Base-by-base conservation (phyloP, 2,113 vertebrate species). In the Ammodytes dubius region DNA sequence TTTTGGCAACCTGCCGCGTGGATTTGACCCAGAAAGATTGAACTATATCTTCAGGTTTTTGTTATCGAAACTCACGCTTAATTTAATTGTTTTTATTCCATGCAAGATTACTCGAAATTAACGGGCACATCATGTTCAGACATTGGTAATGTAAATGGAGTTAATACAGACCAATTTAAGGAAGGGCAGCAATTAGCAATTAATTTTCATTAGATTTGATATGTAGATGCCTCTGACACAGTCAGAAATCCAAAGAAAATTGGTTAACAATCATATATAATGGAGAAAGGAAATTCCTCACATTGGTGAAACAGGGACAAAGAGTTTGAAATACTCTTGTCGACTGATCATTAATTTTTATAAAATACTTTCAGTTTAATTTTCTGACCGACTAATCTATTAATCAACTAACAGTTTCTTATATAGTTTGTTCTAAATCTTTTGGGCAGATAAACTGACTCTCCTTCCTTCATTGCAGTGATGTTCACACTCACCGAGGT, bases 401-500 rank as follows among this genome's bases (percentile, higher is more conserved):
- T 27, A 27, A 27, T 27, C 27, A 15, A 15, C 6, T 50, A 5
- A 50, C 49, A 5, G 49, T 50, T 50, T 49, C 1, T 17, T 50
- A 19, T 68, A 4, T n/a, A n/a, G 40, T 52, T 52, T 52, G 35
- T n/a, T 68, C 19, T 9, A 7, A 3, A 27, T 37, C 39, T 42
- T 39, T 42, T 19, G 11, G 1, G 7, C 42, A 52, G 15, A 79
- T 58, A 39, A 42, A 75, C 19, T 42, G 40, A 86, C 81, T 90
- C 6, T 91, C 88, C 82, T 90, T 6, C 54, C 63, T 95, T 2
- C 94, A 64, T 96, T 96, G 67, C 93, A 99, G 97, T 93, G 94
- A 99, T 99, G 98, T 99, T 99, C 94, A 97, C 97, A 70, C 97
- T 99, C 89, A 96, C 98, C 39, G 98, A 99, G 95, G 97, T 99